Base-by-base conservation (phyloP, 2,113 vertebrate genomes). In the Phyllopteryx taeniolatus region DNA sequence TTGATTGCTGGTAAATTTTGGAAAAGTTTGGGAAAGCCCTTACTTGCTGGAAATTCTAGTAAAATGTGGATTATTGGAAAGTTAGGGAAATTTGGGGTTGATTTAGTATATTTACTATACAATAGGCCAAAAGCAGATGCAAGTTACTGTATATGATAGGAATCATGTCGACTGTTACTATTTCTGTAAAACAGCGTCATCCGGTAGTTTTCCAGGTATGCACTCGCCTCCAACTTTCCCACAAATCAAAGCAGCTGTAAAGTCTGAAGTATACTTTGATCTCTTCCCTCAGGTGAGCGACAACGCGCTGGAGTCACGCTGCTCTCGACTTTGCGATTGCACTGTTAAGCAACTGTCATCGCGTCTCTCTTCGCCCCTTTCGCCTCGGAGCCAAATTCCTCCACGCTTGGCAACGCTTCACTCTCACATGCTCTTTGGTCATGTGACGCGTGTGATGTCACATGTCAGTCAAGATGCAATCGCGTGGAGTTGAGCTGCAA, bases 341-440 rank as follows among this genome's bases (percentile, higher is more conserved):
- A 22, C 64, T 8, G 43, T 47, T 22, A 64, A 53, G 12, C 62
- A 68, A 61, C 67, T 85, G 77, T 80, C 81, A 81, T 62, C 68
- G 47, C 10, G 1, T 70, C 78, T 71, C 9, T 19, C 65, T 64
- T 63, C 5, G 5, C 10, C 11, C 15, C 14, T 43, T 7, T 79
- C 22, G 76, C 82, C 82, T 72, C n/a, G 27, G 10, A 79, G 75
- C 75, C 79, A 83, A 80, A 80, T 79, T 80, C 73, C 69, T 75
- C 10, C 60, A 33, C 69, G 47, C 63, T 61, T 79, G 67, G 54
- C 64, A 73, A 72, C 59, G 14, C 59, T 61, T 61, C 31, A 35
- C 43, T 46, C 43, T 47, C 43, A 31, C 43, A 47, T 74, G 11
- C n/a, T 8, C 17, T 71, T 59, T 56, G 44, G 73, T 60, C 54